These are phyloP conservation scores for Anneissia japonica DNA, from an alignment of 35 echinoderm and acorn worm species.

Conservation along the genomic window DNA sequence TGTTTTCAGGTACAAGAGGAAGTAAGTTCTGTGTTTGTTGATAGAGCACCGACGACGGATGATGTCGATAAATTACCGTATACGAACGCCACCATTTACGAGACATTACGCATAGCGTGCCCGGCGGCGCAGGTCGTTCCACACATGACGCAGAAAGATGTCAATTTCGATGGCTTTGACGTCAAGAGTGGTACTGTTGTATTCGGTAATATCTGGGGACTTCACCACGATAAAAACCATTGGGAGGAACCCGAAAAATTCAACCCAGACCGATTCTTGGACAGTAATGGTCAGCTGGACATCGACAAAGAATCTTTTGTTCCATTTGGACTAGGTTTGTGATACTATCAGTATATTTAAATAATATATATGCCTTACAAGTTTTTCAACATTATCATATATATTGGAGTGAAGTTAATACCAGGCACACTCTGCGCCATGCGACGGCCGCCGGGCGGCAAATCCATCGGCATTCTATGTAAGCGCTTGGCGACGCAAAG, in stretches of 20 bases:
- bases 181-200: slow-evolving; percentile 10
- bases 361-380: neutral
- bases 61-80: neutral
- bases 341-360: neutral
- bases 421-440: no score
- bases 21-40: neutral
- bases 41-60: neutral
- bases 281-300: slow-evolving; percentile 3
- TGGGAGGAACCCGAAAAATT: slow-evolving; percentile 24
- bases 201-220: neutral
- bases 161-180: slow-evolving; percentile 10
- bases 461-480: no score
- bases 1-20: neutral
- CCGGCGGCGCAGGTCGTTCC: slow-evolving; percentile 15
- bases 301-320: neutral
- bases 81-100: slow-evolving; percentile 25
- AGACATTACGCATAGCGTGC: slow-evolving; percentile 16
- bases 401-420: no score
- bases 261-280: slow-evolving; percentile 13
- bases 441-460: no score
- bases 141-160: slow-evolving; percentile 9
- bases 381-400: neutral
- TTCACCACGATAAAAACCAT: neutral
- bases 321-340: neutral
- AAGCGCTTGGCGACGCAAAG: no score